phyloP scores from a whole-genome alignment of 64 coral and sea anemone genomes.

The Pocillopora damicornis region DNA sequence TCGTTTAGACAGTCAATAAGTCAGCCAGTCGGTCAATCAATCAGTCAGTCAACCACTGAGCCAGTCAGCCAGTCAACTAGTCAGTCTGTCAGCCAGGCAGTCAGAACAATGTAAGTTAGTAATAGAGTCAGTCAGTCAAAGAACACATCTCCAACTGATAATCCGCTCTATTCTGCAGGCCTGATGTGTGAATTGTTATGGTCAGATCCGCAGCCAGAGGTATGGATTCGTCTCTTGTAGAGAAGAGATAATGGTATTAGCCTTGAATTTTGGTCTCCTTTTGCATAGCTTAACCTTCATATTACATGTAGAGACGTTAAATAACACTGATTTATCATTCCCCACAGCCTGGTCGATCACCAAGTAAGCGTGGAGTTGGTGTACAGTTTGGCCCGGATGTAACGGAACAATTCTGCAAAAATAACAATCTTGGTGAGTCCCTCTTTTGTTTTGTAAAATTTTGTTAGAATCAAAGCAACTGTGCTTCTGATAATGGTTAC shows the following conservation, averaged over 20 bases:
- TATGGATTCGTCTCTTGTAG: background rate
- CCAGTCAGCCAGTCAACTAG: too few species aligned
- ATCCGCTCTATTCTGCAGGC: constrained; percentile 28
- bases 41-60: too few species aligned
- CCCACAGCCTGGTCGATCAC: constrained; percentile 78
- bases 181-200: constrained; percentile 93
- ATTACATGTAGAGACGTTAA: background rate
- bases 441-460: background rate
- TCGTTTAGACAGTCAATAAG: too few species aligned
- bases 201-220: constrained; percentile 88
- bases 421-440: constrained; percentile 86
- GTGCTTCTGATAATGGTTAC: too few species aligned
- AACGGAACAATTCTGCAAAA: constrained; percentile 79
- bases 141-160: too few species aligned
- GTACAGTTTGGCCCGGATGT: constrained; percentile 97
- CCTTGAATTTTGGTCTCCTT: too few species aligned
- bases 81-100: too few species aligned
- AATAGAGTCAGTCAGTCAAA: too few species aligned
- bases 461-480: background rate
- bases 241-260: background rate
- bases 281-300: background rate
- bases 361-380: constrained; percentile 95
- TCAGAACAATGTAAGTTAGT: too few species aligned
- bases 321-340: background rate
- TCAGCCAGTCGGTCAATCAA: too few species aligned